Evolutionary conservation across 2,113 vertebrate genomes (phyloP), one percentile per base, ranked within the genome.

Genomic region (Corydoras maculifer): DNA sequence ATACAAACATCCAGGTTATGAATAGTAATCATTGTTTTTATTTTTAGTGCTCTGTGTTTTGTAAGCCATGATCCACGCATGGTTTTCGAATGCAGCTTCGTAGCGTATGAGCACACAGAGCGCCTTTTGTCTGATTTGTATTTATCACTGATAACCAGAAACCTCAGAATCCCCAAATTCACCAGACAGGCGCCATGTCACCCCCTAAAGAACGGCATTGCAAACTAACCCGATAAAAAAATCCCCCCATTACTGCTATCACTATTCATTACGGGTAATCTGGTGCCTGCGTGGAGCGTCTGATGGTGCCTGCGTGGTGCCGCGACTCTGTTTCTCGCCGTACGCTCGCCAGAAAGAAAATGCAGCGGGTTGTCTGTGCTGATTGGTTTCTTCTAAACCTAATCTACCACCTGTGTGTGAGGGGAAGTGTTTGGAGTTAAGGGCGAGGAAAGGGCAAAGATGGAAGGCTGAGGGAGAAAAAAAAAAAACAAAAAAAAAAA

Each of bases 401-500:
- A 74, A 74, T 74, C 65, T 68, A 68, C 72, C 72, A 57, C 65
- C 72, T 68, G 58, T 67, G 62, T 66, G 58, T 61, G 51, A 55
- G 65, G 18, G 65, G 48, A 60, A 55, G 58, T 62, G 14, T 57
- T 65, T 62, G 32, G 62, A 35, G 43, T 67, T 89, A 88, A 84
- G 84, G 79, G 82, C 15, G 68, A 49, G 25, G 57, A 62, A 49
- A 58, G 70, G 65, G 12, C 54, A 43, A 69, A 43, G 35, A 25
- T 57, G 64, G 18, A 58, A 54, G 59, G 58, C 64, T 54, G 68
- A 25, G 68, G 61, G 68, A 55, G 13, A n/a, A 48, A 88, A 77
- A 79, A 25, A 25, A 25, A 78, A 58, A 69, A 77, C 77, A 82
- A 80, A 78, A 70, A 78, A 58, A 69, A 77, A 78, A 82, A 80